These are phyloP conservation scores for Drosophila seguyi DNA, from an alignment of 1,140 invertebrate genomes.

Conservation along the genomic window DNA sequence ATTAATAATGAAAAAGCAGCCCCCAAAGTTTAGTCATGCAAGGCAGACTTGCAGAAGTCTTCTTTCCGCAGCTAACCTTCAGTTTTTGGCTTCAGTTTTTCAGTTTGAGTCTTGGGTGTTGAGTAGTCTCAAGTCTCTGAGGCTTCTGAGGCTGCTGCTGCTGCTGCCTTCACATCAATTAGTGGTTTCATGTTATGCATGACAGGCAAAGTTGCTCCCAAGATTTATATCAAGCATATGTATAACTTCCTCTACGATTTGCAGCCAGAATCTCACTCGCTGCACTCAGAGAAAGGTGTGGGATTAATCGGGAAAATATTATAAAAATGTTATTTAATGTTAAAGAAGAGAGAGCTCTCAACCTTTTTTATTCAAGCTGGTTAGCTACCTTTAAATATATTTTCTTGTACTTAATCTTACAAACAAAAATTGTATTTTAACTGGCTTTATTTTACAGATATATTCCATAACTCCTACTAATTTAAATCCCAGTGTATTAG, in stretches of 20 bases:
- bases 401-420: background rate
- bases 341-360: background rate
- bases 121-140: slow-evolving; percentile 39
- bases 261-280: slow-evolving; percentile 11
- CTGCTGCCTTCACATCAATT: slow-evolving; percentile 77
- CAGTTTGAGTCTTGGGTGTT: slow-evolving; percentile 23
- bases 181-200: slow-evolving; percentile 80
- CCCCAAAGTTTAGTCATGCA: slow-evolving; percentile 49
- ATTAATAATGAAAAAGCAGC: slow-evolving; percentile 52
- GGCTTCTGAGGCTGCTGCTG: too few species aligned
- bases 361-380: background rate
- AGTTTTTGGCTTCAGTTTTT: slow-evolving; percentile 33
- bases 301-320: background rate
- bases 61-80: slow-evolving; percentile 27
- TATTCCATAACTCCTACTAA: too few species aligned
- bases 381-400: background rate
- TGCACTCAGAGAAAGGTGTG: slow-evolving; percentile 2
- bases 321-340: too few species aligned
- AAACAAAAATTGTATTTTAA: background rate
- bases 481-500: slow-evolving; percentile 11
- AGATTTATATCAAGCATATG: slow-evolving; percentile 79
- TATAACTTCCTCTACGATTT: slow-evolving; percentile 40
- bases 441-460: background rate
- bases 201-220: slow-evolving; percentile 68
- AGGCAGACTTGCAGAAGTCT: slow-evolving; percentile 30